Base-by-base conservation (phyloP, 2,113 vertebrate species). In the Rynchops niger region DNA sequence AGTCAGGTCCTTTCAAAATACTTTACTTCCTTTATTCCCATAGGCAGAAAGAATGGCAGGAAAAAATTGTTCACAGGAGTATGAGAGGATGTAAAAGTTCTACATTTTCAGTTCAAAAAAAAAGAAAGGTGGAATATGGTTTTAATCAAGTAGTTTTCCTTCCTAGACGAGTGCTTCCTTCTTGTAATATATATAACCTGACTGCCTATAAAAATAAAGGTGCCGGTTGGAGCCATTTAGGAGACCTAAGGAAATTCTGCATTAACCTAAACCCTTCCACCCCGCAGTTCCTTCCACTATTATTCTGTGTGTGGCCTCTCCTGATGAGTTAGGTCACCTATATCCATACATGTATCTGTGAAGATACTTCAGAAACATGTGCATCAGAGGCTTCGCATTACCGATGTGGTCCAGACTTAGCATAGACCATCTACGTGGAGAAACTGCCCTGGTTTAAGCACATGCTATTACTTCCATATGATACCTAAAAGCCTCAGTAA, bases 171-270 rank as follows among this genome's bases (percentile, higher is more conserved):
- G 94, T 95, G 95, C 87, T 97, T 97, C 97, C 94, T 94, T 96
- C 87, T 95, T 78, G 93, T 90, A 97, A 96, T 97, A 97, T 95
- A 97, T 97, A 95, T 97, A 97, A 96, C 96, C 82, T 96, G 95
- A 96, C 96, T 96, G 96, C 91, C 91, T 95, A 96, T 97, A 97
- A 97, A 97, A 97, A 96, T 96, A 97, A 93, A 96, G 96, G 96
- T 97, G 97, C 94, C 96, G 94, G 95, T 95, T 77, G 71, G 91
- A 97, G 94, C 62, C 87, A 91, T 91, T 97, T 91, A 97, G 71
- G 87, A 95, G 95, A 95, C 96, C 93, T 95, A 91, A 97, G 95
- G 97, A 97, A 96, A 97, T 96, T 96, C 94, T 95, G 87, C 89
- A 97, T 97, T 97, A 97, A 95, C 93, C 96, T 97, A 58, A 94